Evolutionary conservation across 2,797 vertebrate species (phyloP).

Genomic region (Lagodon rhomboides): DNA sequence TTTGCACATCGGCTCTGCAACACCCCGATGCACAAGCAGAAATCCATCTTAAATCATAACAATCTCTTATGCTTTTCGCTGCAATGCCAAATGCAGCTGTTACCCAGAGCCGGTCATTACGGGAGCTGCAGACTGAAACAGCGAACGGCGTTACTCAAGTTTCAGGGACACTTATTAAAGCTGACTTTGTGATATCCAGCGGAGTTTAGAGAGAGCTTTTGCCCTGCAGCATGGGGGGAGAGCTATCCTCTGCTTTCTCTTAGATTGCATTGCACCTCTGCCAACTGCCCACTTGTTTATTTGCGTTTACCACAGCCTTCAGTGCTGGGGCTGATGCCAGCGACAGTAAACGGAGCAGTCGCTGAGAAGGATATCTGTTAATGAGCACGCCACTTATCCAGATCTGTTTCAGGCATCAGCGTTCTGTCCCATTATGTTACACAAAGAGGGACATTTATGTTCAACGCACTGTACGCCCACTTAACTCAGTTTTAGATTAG

Average conservation of each 20-base stretch:
- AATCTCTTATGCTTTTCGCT: slow-evolving; percentile 10
- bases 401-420: slow-evolving; percentile 21
- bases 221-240: slow-evolving; percentile 27
- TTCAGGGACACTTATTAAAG: slow-evolving; percentile 46
- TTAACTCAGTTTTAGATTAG: background rate
- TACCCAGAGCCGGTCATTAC: slow-evolving; percentile 4
- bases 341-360: slow-evolving; percentile 42
- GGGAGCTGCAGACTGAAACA: slow-evolving; percentile 28
- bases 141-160: slow-evolving; percentile 20
- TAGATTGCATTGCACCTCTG: slow-evolving; percentile 56
- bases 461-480: background rate
- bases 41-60: slow-evolving; percentile 4
- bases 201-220: slow-evolving; percentile 39
- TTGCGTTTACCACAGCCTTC: slow-evolving; percentile 48
- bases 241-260: slow-evolving; percentile 36
- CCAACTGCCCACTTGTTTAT: slow-evolving; percentile 64
- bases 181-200: slow-evolving; percentile 46
- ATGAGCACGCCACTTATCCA: slow-evolving; percentile 44
- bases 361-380: slow-evolving; percentile 35
- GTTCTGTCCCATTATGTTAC: background rate
- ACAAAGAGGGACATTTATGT: background rate
- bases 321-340: slow-evolving; percentile 45
- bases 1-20: background rate
- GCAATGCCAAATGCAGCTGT: slow-evolving; percentile 6
- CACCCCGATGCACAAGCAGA: background rate